Conservation (phyloP, 2,113 vertebrate species). For the Eidolon helvum region DNA sequence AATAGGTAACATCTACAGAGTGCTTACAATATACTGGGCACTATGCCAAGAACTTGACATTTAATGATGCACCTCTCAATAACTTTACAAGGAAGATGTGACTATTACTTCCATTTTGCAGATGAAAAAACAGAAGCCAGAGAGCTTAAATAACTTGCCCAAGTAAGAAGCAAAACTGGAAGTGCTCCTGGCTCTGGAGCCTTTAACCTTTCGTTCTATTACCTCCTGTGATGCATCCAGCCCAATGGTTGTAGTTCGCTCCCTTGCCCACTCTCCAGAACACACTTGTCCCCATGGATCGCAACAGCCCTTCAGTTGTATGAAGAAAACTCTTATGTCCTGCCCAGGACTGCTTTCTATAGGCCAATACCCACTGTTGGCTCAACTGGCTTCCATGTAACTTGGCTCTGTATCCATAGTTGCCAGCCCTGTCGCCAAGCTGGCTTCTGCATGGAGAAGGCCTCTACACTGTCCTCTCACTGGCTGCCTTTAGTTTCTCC, state of each 20-base stretch:
- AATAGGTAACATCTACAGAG: background rate
- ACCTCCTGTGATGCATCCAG: background rate
- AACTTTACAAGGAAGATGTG: background rate
- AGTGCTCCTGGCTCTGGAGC: background rate
- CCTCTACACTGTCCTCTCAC: background rate
- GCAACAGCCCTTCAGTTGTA: rapidly evolving
- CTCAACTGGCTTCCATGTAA: background rate
- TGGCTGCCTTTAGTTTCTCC: background rate
- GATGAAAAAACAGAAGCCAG: background rate
- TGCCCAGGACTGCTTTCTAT: background rate
- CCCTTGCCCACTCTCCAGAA: background rate
- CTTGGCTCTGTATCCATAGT: background rate
- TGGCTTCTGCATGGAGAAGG: background rate
- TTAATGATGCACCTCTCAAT: background rate
- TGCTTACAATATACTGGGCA: background rate
- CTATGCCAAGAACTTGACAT: background rate
- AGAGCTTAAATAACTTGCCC: background rate
- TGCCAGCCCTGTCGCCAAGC: background rate
- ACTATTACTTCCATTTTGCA: background rate
- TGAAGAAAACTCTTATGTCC: background rate
- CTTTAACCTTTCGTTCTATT: background rate
- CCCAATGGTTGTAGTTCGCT: background rate
- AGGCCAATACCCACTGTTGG: background rate
- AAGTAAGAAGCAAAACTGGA: background rate
- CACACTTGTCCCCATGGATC: background rate